Evolutionary conservation across 2,888 invertebrate species (phyloP).

Genomic region (Pseudococcus viburni): DNA sequence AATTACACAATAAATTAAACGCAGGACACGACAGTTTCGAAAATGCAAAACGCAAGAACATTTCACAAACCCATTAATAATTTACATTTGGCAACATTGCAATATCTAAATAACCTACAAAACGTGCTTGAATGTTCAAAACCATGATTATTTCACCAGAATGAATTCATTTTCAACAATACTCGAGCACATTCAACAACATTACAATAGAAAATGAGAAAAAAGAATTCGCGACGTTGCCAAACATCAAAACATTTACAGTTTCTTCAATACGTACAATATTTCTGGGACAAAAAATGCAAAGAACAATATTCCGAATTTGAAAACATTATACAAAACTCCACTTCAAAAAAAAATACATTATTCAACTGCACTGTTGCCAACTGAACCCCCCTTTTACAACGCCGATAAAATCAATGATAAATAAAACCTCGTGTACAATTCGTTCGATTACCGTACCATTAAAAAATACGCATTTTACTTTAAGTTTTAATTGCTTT

Average conservation of each 20-base stretch:
- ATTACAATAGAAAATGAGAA: background rate
- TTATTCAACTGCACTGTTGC: background rate
- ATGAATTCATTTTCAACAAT: too few relatives aligned
- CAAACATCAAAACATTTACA: background rate
- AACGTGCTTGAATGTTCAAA: too few relatives aligned
- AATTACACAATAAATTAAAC: too few relatives aligned
- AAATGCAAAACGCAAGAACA: too few relatives aligned
- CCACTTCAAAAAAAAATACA: too few relatives aligned
- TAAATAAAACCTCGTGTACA: background rate
- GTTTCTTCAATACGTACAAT: too few relatives aligned
- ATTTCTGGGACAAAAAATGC: too few relatives aligned
- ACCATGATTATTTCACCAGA: too few relatives aligned
- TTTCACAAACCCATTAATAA: too few relatives aligned
- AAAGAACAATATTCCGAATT: background rate
- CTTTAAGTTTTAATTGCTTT: slow-evolving; percentile 20
- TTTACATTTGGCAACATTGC: background rate
- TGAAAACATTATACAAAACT: background rate
- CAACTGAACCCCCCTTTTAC: background rate
- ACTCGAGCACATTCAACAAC: too few relatives aligned
- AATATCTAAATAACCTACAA: background rate
- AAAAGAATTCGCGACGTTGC: background rate
- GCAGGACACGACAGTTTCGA: too few relatives aligned
- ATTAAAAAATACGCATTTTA: background rate
- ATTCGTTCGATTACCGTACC: background rate
- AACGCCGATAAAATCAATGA: background rate